A percentile compares a stretch with the other conserved stretches of the same genome.
Conservation (phyloP, 1,140 invertebrate species). For the Apocrypta bakeri region DNA sequence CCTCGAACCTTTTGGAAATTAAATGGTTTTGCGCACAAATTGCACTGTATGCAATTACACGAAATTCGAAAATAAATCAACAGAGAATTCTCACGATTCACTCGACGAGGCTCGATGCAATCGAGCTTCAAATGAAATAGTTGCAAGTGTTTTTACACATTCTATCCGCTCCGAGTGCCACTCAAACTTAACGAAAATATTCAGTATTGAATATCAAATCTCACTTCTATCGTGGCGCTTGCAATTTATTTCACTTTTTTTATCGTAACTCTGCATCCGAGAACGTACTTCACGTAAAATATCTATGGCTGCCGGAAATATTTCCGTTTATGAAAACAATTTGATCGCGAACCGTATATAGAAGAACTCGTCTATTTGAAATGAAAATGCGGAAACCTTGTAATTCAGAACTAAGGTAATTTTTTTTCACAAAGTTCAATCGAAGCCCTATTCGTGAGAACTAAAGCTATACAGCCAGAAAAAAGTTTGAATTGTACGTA, state of each 20-base stretch:
- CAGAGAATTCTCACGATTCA: neutral
- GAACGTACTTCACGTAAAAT: neutral
- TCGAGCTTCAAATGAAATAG: neutral
- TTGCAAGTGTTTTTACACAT: too few relatives aligned
- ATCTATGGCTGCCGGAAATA: neutral
- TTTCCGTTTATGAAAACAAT: neutral
- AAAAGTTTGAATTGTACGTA: too few relatives aligned
- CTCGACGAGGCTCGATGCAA: neutral
- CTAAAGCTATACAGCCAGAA: too few relatives aligned
- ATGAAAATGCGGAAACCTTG: too few relatives aligned
- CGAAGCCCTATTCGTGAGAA: too few relatives aligned
- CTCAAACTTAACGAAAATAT: neutral
- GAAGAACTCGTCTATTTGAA: too few relatives aligned
- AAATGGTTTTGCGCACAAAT: too few relatives aligned
- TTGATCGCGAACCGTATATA: neutral
- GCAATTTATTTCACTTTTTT: neutral
- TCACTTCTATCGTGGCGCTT: neutral
- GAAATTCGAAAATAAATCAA: neutral
- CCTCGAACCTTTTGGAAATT: too few relatives aligned
- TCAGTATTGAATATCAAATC: neutral
- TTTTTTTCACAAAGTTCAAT: too few relatives aligned
- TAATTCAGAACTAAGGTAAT: too few relatives aligned
- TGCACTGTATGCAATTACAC: neutral
- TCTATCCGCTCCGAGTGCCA: neutral
- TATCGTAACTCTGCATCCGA: neutral